Evolutionary conservation across 2,888 invertebrate species (phyloP), one percentile per base, ranked within the genome.

Genomic region (Psylliodes chrysocephalus): DNA sequence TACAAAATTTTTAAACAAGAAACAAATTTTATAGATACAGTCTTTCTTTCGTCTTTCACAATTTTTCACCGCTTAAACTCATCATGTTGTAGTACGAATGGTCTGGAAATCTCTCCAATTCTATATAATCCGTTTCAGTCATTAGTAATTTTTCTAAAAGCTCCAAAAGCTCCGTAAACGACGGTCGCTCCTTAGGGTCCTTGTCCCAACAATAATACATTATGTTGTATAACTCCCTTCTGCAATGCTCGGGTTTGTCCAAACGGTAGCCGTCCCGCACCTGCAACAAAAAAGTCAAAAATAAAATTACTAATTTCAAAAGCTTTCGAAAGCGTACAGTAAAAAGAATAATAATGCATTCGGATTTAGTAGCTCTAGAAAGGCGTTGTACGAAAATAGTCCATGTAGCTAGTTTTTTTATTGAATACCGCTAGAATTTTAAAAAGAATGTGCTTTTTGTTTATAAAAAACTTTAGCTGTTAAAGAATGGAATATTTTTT

Each of bases 181-280:
- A 88, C 0, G 96, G 96, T 62, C 97, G 83, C 66, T 91, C 87
- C n/a, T 89, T 88, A 0, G 94, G 88, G 74, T 93, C 91, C 52
- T 91, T 90, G 68, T 94, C 92, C 97, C 97, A 97, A 81, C 96
- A 97, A 80, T 95, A 95, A 80, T 92, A 95, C 96, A 96, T 96
- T 56, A 96, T 93, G 76, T 95, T 94, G 83, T 95, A 96, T 0
- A 96, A 85, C 79, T 96, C 95, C 4, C 96, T 86, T 49, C 95
- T 90, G 81, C 96, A 96, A 77, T 97, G 96, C 74, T 94, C 95
- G 0, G 97, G 96, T 77, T 96, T 95, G 75, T 95, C 95, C 66
- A 97, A 85, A 18, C 96, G 88, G 79, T 93, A 92, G 0, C 96
- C 96, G 73, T 94, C 94, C 51, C 93, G 90, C 0, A 93, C 92